These are phyloP conservation scores for Tetrapedia diversipes DNA, from an alignment of 2,888 invertebrate species.

Conservation along the genomic window DNA sequence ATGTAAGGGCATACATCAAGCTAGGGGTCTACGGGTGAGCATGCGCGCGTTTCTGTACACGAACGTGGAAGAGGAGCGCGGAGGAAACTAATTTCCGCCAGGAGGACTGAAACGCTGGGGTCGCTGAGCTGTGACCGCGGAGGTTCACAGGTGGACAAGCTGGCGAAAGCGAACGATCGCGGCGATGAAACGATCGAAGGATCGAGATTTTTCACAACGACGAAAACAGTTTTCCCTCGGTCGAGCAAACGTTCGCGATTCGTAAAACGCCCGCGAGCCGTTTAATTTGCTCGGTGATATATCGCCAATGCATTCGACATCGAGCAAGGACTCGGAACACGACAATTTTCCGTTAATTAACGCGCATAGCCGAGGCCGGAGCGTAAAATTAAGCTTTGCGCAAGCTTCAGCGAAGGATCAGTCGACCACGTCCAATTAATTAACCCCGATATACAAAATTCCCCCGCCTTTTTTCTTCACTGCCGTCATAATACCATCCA, in stretches of 20 bases:
- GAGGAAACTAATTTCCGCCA: constrained; percentile 58
- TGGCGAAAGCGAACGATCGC: no score
- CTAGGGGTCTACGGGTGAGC: constrained; percentile 16
- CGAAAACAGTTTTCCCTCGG: constrained; percentile 49
- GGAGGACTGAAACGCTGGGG: constrained; percentile 22
- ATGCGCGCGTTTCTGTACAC: neutral
- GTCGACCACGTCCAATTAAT: constrained; percentile 62
- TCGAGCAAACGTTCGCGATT: constrained; percentile 57
- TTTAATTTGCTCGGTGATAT: constrained; percentile 45
- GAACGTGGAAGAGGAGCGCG: constrained; percentile 25
- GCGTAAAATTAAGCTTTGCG: constrained; percentile 48
- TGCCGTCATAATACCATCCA: neutral
- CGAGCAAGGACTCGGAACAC: constrained; percentile 19
- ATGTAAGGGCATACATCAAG: constrained; percentile 63
- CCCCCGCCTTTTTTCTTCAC: neutral
- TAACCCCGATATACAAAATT: constrained; percentile 13
- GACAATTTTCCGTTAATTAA: constrained; percentile 60
- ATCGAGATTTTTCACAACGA: neutral
- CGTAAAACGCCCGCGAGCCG: constrained; percentile 55
- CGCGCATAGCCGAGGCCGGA: constrained; percentile 21
- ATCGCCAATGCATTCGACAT: constrained; percentile 42
- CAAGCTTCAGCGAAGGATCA: constrained; percentile 50
- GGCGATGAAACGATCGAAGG: no score
- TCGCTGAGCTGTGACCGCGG: constrained; percentile 6
- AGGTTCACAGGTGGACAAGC: constrained; percentile 36